These are phyloP conservation scores for Lagocephalus sceleratus DNA, from an alignment of 2,797 vertebrate genomes.

Conservation along the genomic window DNA sequence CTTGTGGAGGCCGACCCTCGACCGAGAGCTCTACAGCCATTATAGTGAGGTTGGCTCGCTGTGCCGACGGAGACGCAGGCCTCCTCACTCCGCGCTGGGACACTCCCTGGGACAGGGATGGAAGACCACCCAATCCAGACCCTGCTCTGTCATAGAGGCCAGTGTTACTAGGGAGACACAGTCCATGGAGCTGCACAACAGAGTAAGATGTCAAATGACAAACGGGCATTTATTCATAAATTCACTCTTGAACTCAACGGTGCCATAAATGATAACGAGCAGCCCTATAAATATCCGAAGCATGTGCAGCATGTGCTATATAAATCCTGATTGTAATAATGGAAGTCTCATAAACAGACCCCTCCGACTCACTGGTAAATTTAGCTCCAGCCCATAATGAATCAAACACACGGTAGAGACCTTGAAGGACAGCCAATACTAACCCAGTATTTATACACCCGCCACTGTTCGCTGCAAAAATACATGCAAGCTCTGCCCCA, in stretches of 20 bases:
- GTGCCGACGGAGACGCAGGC: constrained; percentile 58
- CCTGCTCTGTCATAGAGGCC: constrained; percentile 77
- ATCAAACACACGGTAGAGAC: constrained; percentile 59
- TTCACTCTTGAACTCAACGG: constrained; percentile 17
- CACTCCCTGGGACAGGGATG: constrained; percentile 49
- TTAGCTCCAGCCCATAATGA: constrained; percentile 61
- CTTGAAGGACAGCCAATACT: constrained; percentile 60
- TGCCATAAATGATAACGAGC: constrained; percentile 6
- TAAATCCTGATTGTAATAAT: constrained; percentile 12
- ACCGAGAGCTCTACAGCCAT: constrained; percentile 58
- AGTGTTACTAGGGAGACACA: constrained; percentile 63
- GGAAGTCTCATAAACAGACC: constrained; percentile 39
- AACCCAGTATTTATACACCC: constrained; percentile 62
- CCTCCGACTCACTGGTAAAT: constrained; percentile 59
- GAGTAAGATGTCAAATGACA: constrained; percentile 69
- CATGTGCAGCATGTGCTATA: background rate
- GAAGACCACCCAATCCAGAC: constrained; percentile 62
- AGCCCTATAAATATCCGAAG: constrained; percentile 1
- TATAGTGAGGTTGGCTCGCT: constrained; percentile 64
- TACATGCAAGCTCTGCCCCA: constrained; percentile 62
- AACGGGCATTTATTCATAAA: constrained; percentile 33
- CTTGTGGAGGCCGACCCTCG: constrained; percentile 54
- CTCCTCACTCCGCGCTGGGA: constrained; percentile 41
- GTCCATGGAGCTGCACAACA: constrained; percentile 63
- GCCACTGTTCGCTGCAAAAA: constrained; percentile 60